Percentiles rank a stretch among this genome's conserved stretches.
phyloP scores from a whole-genome alignment of 1,140 invertebrate genomes.

The Leucophenga varia region DNA sequence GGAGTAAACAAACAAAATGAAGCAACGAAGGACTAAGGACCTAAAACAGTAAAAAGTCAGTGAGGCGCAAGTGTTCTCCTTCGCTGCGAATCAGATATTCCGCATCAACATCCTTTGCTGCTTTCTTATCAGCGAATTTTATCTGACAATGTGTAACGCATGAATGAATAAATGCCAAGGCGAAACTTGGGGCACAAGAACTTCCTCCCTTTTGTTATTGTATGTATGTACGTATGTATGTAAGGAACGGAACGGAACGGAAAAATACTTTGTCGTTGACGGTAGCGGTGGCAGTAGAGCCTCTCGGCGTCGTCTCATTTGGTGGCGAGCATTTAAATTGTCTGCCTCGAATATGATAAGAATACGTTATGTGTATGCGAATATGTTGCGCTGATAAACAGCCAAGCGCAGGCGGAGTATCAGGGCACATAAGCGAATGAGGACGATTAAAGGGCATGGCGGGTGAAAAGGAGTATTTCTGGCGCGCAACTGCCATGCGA shows the following conservation, averaged over 20 bases:
- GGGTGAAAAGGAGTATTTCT: too few species aligned
- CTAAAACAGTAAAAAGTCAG: too few species aligned
- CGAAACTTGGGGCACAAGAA: slow-evolving; percentile 14
- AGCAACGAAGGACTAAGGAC: too few species aligned
- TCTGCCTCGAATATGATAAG: slow-evolving; percentile 22
- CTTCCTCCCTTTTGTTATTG: slow-evolving; percentile 6
- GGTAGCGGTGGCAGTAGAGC: not conserved
- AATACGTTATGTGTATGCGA: slow-evolving; percentile 13
- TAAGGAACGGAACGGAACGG: slow-evolving; percentile 10
- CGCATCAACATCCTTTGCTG: slow-evolving; percentile 20
- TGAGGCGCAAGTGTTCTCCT: too few species aligned
- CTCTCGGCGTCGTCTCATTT: too few species aligned
- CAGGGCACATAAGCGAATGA: too few species aligned
- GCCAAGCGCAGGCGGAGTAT: slow-evolving; percentile 8
- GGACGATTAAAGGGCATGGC: too few species aligned
- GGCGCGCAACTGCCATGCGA: slow-evolving; percentile 26
- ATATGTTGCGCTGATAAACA: not conserved
- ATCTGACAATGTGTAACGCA: slow-evolving; percentile 30
- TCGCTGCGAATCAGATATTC: slow-evolving; percentile 24
- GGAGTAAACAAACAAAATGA: too few species aligned
- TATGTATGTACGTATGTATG: slow-evolving; percentile 10
- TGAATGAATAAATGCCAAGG: slow-evolving; percentile 31
- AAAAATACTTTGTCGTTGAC: too few species aligned
- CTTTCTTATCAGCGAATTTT: slow-evolving; percentile 22
- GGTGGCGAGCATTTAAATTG: slow-evolving; percentile 23